A percentile compares a stretch with the other conserved stretches of the same genome.
phyloP scores from a whole-genome alignment of 2,113 vertebrate genomes.

The Xenopus laevis region DNA sequence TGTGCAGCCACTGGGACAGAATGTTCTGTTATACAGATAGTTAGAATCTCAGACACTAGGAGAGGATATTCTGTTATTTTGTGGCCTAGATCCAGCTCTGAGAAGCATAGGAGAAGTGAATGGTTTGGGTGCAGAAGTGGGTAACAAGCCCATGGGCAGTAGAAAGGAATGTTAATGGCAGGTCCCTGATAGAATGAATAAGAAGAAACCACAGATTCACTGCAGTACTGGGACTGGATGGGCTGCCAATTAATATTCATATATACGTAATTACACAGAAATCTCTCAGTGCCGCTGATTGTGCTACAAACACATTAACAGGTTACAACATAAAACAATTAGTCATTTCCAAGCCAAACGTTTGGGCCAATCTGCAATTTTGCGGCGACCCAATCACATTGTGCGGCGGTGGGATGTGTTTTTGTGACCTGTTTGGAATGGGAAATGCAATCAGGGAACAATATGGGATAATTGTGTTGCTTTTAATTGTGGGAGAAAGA shows the following conservation, averaged over 20 bases:
- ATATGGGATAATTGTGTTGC: constrained; percentile 6
- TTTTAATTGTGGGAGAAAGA: neutral
- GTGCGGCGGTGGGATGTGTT: neutral
- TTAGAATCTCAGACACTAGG: too few species aligned
- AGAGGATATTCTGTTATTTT: neutral
- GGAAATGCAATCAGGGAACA: constrained; percentile 28
- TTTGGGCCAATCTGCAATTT: neutral
- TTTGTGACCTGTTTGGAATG: constrained; percentile 8
- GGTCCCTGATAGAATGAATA: too few species aligned
- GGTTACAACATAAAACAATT: neutral
- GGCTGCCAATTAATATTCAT: constrained; percentile 2
- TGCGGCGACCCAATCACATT: neutral
- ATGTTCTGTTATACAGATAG: too few species aligned
- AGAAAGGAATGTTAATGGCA: too few species aligned
- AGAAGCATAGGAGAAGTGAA: too few species aligned
- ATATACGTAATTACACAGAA: neutral
- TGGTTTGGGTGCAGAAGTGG: too few species aligned
- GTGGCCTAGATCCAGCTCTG: neutral
- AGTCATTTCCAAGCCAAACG: neutral
- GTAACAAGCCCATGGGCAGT: too few species aligned
- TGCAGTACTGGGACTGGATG: neutral
- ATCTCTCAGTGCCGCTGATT: neutral
- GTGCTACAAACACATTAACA: neutral
- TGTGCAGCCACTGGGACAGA: too few species aligned
- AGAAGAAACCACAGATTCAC: neutral